Evolutionary conservation across 2,797 vertebrate species (phyloP).

Genomic region (Sebastes kiyomatsui): DNA sequence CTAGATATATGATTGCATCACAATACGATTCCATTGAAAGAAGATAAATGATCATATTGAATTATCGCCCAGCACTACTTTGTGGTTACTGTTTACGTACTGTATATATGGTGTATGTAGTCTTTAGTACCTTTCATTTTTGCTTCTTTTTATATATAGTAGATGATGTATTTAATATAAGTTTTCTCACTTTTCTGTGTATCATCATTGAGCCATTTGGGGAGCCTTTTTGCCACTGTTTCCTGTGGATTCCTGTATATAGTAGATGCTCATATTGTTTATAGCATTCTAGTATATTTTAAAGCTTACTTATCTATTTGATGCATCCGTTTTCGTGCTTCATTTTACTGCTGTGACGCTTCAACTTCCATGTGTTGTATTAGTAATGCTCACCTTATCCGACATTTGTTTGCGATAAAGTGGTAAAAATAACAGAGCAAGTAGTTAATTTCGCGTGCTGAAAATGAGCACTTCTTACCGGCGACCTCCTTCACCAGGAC

Average conservation of each 20-base stretch:
- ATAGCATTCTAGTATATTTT: background rate
- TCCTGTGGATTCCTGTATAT: background rate
- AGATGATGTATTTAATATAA: background rate
- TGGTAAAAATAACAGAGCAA: background rate
- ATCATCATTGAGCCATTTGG: background rate
- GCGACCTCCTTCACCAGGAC: slow-evolving; percentile 89
- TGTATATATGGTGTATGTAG: background rate
- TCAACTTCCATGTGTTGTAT: background rate
- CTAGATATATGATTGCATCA: background rate
- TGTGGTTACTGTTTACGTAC: background rate
- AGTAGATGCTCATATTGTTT: background rate
- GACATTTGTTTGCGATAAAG: background rate
- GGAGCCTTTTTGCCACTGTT: background rate
- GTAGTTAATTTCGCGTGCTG: background rate
- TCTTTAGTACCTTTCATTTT: background rate
- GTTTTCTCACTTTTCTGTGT: background rate
- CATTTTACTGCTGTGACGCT: background rate
- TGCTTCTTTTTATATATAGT: background rate
- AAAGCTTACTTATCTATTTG: background rate
- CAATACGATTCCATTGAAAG: background rate
- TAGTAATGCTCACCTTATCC: background rate
- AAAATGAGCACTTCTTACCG: slow-evolving; percentile 76
- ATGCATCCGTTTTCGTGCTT: background rate
- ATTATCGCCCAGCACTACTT: background rate
- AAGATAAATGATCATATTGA: background rate